phyloP scores from a whole-genome alignment of 1,140 invertebrate genomes.

The Oppia nitens region DNA sequence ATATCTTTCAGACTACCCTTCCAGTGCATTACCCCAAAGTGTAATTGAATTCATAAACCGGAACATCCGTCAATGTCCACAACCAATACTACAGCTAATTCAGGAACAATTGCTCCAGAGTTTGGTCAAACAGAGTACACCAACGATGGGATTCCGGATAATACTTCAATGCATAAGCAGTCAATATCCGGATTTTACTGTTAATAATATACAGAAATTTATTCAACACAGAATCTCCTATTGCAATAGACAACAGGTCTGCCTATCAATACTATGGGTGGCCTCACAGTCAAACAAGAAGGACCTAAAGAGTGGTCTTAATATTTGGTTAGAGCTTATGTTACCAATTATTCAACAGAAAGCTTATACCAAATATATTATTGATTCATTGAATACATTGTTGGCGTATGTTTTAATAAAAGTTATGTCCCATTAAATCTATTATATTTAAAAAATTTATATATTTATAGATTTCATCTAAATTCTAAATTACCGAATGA shows the following conservation, averaged over 20 bases:
- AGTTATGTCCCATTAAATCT: constrained; percentile 5
- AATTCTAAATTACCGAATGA: neutral
- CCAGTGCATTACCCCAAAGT: neutral
- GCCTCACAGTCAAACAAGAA: constrained; percentile 52
- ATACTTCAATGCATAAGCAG: constrained; percentile 16
- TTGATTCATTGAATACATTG: constrained; percentile 47
- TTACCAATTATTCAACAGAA: constrained; percentile 51
- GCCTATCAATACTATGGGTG: constrained; percentile 56
- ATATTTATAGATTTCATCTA: neutral
- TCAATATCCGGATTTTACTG: constrained; percentile 11
- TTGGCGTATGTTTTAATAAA: constrained; percentile 22
- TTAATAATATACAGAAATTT: constrained; percentile 14
- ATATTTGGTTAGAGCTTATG: constrained; percentile 64
- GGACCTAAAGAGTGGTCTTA: constrained; percentile 49
- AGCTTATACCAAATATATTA: constrained; percentile 47
- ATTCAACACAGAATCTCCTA: constrained; percentile 42
- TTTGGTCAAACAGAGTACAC: neutral
- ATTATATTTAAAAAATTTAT: neutral
- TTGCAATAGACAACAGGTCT: constrained; percentile 55
- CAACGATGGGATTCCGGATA: constrained; percentile 13
- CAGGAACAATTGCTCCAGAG: neutral
- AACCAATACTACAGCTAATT: neutral
- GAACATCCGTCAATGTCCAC: neutral
- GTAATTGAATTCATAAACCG: neutral
- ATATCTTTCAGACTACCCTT: neutral